These are phyloP conservation scores for Lepidotrigona ventralis DNA, from an alignment of 1,140 invertebrate genomes.

Conservation along the genomic window DNA sequence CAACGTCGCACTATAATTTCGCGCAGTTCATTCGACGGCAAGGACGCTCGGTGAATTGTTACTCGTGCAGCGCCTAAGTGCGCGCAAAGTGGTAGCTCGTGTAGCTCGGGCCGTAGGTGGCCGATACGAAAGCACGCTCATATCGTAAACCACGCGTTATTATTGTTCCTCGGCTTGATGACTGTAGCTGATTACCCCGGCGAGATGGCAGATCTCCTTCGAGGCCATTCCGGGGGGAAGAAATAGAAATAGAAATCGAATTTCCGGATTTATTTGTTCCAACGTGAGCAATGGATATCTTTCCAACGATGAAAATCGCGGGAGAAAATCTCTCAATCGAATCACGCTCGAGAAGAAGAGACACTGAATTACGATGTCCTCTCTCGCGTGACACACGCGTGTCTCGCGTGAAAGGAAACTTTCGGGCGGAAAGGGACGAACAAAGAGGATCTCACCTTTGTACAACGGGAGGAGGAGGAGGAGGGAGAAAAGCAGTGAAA, in stretches of 20 bases:
- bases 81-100: slow-evolving; percentile 76
- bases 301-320: no score
- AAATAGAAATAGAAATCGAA: background rate
- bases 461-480: background rate
- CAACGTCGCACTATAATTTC: slow-evolving; percentile 64
- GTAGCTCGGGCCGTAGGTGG: slow-evolving; percentile 71
- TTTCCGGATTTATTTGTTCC: background rate
- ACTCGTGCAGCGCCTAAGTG: slow-evolving; percentile 73
- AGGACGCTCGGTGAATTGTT: slow-evolving; percentile 67
- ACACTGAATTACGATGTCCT: slow-evolving; percentile 29
- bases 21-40: slow-evolving; percentile 67
- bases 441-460: slow-evolving; percentile 13
- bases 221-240: no score
- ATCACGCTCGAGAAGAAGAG: background rate
- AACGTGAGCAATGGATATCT: no score
- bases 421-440: slow-evolving; percentile 12
- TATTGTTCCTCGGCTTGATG: slow-evolving; percentile 47
- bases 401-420: background rate
- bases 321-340: no score
- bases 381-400: background rate
- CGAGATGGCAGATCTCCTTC: background rate
- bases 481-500: slow-evolving; percentile 7
- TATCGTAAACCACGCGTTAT: slow-evolving; percentile 62
- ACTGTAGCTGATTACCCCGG: background rate
- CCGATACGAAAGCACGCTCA: slow-evolving; percentile 56